A percentile compares a stretch with the other conserved stretches of the same genome.
These are phyloP conservation scores for Cepphus grylle DNA, from an alignment of 2,113 vertebrate genomes.

Conservation along the genomic window DNA sequence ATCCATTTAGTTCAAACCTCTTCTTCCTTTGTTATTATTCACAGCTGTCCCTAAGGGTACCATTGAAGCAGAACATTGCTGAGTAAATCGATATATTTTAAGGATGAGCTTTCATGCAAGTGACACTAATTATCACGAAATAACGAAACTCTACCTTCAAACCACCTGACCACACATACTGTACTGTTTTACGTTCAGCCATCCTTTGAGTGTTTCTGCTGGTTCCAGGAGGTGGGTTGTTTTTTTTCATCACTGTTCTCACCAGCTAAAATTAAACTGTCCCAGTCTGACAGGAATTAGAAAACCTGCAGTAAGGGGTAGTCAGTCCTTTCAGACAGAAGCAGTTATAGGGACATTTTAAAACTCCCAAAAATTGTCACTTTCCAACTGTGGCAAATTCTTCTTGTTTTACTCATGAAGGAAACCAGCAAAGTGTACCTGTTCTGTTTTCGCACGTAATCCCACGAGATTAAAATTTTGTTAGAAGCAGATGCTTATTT, in stretches of 20 bases:
- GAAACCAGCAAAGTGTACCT: neutral
- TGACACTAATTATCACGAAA: slow-evolving; percentile 57
- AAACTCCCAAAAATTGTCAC: neutral
- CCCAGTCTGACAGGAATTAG: neutral
- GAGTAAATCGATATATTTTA: slow-evolving; percentile 53
- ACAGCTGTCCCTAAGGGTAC: slow-evolving; percentile 30
- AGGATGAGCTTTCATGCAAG: slow-evolving; percentile 56
- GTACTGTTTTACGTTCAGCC: neutral
- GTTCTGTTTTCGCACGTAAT: neutral
- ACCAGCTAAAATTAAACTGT: slow-evolving; percentile 46
- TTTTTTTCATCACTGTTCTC: neutral
- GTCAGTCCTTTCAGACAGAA: slow-evolving; percentile 25
- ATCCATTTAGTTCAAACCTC: neutral
- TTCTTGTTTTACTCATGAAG: neutral
- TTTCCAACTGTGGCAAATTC: neutral
- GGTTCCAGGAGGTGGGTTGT: neutral
- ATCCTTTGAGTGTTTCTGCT: neutral
- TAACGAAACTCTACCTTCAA: slow-evolving; percentile 45
- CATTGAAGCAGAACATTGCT: slow-evolving; percentile 38
- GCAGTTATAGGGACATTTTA: neutral
- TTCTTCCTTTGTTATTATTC: slow-evolving; percentile 44
- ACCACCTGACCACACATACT: slow-evolving; percentile 4
- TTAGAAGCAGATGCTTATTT: slow-evolving; percentile 10
- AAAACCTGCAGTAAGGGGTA: neutral
- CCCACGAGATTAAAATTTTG: neutral